Percentiles rank a stretch among this genome's conserved stretches.
Conservation (phyloP, 1,140 invertebrate species). For the Aphidius ervi region DNA sequence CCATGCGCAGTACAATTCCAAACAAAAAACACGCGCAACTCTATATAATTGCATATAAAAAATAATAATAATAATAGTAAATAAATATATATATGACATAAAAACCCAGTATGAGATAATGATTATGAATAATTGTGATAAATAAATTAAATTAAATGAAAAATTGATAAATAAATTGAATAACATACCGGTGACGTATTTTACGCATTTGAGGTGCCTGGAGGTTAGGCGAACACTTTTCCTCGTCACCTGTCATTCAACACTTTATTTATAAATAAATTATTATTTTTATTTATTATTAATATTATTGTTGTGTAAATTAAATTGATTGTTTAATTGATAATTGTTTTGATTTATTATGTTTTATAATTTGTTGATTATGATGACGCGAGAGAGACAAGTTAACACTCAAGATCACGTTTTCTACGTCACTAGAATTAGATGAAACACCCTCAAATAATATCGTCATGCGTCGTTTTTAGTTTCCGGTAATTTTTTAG, state of each 20-base stretch:
- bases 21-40: too few relatives aligned
- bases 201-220: conserved; percentile 38
- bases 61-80: too few relatives aligned
- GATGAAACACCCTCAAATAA: too few relatives aligned
- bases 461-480: too few relatives aligned
- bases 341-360: too few relatives aligned
- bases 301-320: too few relatives aligned
- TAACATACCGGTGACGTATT: conserved; percentile 46
- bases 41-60: too few relatives aligned
- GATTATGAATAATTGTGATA: not conserved
- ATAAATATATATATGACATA: not conserved
- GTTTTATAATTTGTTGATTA: too few relatives aligned
- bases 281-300: not conserved
- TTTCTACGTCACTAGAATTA: not conserved
- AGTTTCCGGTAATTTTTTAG: too few relatives aligned
- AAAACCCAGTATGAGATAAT: too few relatives aligned
- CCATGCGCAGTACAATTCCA: too few relatives aligned
- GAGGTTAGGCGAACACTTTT: conserved; percentile 42
- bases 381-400: not conserved
- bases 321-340: too few relatives aligned
- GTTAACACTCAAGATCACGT: not conserved
- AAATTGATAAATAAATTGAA: not conserved
- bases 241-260: conserved; percentile 45
- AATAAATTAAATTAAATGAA: not conserved
- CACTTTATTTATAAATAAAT: conserved; percentile 8